phyloP scores from a whole-genome alignment of 2,888 invertebrate species.

The Agrenia bidenticulata region DNA sequence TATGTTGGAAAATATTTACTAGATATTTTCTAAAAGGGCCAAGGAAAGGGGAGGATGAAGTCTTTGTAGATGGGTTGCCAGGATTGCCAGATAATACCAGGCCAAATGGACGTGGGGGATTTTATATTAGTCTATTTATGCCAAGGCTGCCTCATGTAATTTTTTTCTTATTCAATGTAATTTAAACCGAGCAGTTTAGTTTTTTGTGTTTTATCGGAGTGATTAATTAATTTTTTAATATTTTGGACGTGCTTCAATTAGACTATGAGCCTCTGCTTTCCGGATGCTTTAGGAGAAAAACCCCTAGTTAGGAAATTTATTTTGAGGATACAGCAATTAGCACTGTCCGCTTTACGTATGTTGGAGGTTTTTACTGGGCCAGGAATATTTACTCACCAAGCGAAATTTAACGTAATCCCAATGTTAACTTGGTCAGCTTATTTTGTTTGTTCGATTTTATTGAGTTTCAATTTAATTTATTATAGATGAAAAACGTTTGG shows the following conservation, averaged over 20 bases:
- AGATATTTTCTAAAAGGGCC: constrained; percentile 76
- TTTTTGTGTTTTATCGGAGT: too few relatives aligned
- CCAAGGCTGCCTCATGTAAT: constrained; percentile 56
- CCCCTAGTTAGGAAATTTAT: constrained; percentile 32
- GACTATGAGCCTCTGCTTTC: background rate
- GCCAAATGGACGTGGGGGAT: constrained; percentile 66
- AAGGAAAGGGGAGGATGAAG: constrained; percentile 74
- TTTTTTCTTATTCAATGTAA: constrained; percentile 3
- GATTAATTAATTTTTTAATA: too few relatives aligned
- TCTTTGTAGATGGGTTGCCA: constrained; percentile 79
- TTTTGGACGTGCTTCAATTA: too few relatives aligned
- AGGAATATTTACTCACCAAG: background rate
- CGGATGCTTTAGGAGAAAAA: constrained; percentile 18
- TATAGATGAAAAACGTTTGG: constrained; percentile 4
- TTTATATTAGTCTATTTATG: constrained; percentile 65
- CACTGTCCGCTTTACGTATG: constrained; percentile 61
- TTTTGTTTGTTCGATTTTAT: too few relatives aligned
- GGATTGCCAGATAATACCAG: constrained; percentile 70
- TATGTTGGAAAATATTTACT: constrained; percentile 16
- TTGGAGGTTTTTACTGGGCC: background rate
- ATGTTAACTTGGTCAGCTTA: too few relatives aligned
- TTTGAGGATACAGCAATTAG: constrained; percentile 23
- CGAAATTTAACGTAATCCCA: background rate
- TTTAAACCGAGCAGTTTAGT: background rate
- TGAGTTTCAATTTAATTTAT: too few relatives aligned